Base-by-base conservation (phyloP, 1,140 invertebrate species). In the Zaprionus lachaisei region DNA sequence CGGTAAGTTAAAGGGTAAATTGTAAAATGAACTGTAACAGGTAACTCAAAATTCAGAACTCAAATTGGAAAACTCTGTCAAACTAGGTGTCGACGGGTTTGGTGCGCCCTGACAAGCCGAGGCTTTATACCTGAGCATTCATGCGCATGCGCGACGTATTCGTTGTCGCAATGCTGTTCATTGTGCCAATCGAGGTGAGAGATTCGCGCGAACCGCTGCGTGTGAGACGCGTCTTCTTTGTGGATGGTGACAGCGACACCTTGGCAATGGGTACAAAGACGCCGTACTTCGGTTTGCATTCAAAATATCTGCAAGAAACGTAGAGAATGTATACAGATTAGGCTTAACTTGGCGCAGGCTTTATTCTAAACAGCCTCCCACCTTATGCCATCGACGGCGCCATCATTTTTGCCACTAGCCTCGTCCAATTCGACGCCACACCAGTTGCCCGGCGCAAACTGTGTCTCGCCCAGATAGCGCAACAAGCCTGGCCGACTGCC, bases 361-460 rank as follows among this genome's bases (percentile, higher is more conserved):
- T 17, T 6, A 47, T n/a, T 1, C n/a, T 31, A 1, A 47, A 49
- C 9, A 20, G 44, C 6, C 9, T 17, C 56, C 11, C 81, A 97
- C 96, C 96, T 96, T 92, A 95, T 96, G 51, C 96, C 98, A 79
- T 95, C 97, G 47, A 99, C 98, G 49, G 97, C 96, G 54, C 98
- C 98, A 93, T 99, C 98, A 94, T 99, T 99, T 93, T 99, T 99
- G 41, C 98, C 98, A 66, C 96, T 93, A 1, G 97, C 96, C 70
- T 99, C 98, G 92, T 99, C 98, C 72, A 99, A 94, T 93, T 99
- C 98, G 24, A 99, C 96, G 15, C 98, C 98, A 70, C 97, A 98
- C 98, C 98, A 99, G 80, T 98, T 95, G 17, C 98, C 98, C 22
- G 95, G 91, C 11, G 98, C 97, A 93, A 99, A 99, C 72, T 98